Percentiles rank a stretch among this genome's conserved stretches.
Conservation (phyloP, 2,113 vertebrate species). For the Chloropsis cyanopogon region DNA sequence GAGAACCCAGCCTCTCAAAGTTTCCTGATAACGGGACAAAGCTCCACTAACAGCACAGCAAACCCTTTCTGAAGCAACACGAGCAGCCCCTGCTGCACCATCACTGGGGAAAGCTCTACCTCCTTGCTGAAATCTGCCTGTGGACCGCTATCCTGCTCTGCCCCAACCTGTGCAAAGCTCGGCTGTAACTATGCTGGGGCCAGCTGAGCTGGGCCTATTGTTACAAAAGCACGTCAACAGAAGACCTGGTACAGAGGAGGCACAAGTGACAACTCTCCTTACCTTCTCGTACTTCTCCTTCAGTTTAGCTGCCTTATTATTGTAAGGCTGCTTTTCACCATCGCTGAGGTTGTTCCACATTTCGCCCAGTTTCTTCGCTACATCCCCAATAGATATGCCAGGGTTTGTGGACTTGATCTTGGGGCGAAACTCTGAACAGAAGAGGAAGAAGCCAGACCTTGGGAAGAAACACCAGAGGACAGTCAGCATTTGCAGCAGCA, state of each 20-base stretch:
- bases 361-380: conserved; percentile 86
- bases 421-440: conserved; percentile 86
- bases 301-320: conserved; percentile 85
- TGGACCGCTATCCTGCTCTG: neutral
- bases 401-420: conserved; percentile 87
- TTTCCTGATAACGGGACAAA: neutral
- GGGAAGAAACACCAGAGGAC: neutral
- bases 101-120: neutral
- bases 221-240: neutral
- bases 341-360: conserved; percentile 88
- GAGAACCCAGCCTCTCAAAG: neutral
- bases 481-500: neutral
- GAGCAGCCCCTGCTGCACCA: neutral
- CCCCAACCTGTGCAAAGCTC: neutral
- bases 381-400: conserved; percentile 83
- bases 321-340: conserved; percentile 83
- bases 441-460: conserved; percentile 88
- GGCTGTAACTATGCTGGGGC: neutral
- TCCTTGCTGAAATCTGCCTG: neutral
- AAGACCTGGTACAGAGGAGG: neutral
- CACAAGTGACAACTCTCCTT: neutral
- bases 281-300: conserved; percentile 92
- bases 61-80: neutral
- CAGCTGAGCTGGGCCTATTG: neutral
- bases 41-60: neutral